Evolutionary conservation across 2,888 invertebrate species (phyloP), one percentile per base, ranked within the genome.

Genomic region (Cephalotes varians): DNA sequence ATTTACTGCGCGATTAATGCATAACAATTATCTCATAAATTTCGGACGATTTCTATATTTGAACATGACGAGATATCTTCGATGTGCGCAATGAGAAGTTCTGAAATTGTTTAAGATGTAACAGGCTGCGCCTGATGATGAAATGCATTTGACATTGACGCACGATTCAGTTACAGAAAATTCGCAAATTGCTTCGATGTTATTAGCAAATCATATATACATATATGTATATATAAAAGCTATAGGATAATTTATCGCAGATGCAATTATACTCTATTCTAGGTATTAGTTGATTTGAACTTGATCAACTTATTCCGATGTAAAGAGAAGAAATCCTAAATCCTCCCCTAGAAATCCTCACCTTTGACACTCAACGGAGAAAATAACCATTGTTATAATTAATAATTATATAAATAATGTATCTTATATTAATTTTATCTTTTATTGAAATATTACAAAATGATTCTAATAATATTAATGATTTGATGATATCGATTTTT

Each of bases 91-190:
- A 54, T 7, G 9, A n/a, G 12, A 51, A 64, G 40, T 28, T 51
- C 40, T 25, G 74, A 37, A 76, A 76, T 51, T 76, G 40, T 65
- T n/a, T 31, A 65, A 65, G 65, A 76, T 40, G 65, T 40, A 65
- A 62, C 40, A 25, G 21, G 3, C 37, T 64, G 60, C n/a, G 64
- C 15, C 28, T 40, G 76, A 37, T 54, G 76, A 76, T 54, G 51
- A 65, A 65, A 51, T 76, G 65, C 21, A 65, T 21, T 65, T 65
- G 76, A 76, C 65, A 54, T 76, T 76, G 76, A 76, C 49, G 37
- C 40, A 76, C 51, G 51, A 54, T 76, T 76, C 76, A 76, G 51
- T 65, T 76, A 65, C 28, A 51, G 65, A 12, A 49, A 34, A 5
- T 15, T 28, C 21, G 76, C 54, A 15, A 76, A 37, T 76, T 76